These are phyloP conservation scores for Willowsia nigromaculata DNA, from an alignment of 2,888 invertebrate genomes.

Conservation along the genomic window DNA sequence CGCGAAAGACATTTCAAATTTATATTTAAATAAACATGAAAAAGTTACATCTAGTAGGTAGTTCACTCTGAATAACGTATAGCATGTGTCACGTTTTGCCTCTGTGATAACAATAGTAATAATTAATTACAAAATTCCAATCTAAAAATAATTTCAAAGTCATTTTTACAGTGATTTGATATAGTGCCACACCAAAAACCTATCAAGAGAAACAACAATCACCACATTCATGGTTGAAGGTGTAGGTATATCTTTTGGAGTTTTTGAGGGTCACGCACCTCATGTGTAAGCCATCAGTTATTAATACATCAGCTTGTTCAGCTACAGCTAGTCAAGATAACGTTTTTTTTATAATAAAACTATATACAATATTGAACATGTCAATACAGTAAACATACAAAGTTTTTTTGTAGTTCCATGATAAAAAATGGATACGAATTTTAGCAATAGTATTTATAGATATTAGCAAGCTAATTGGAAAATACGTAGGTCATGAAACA, in stretches of 20 bases:
- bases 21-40: background rate
- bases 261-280: conserved; percentile 32
- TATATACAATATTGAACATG: background rate
- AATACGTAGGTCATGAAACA: background rate
- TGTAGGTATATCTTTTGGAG: background rate
- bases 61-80: background rate
- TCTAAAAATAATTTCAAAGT: conserved; percentile 31
- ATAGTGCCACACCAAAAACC: conserved; percentile 3
- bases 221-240: background rate
- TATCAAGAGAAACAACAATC: background rate
- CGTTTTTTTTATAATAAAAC: background rate
- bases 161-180: no score
- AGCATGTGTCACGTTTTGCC: conserved; percentile 16
- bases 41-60: background rate
- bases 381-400: background rate
- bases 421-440: conserved; percentile 4
- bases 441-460: background rate
- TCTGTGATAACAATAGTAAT: conserved; percentile 9
- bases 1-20: background rate
- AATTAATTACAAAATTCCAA: conserved; percentile 33
- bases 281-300: background rate
- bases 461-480: background rate
- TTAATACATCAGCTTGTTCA: background rate
- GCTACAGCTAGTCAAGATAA: background rate
- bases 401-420: background rate